A percentile compares a stretch with the other conserved stretches of the same genome.
Evolutionary conservation across 2,113 vertebrate species (phyloP).

Genomic region (Penelope pileata): DNA sequence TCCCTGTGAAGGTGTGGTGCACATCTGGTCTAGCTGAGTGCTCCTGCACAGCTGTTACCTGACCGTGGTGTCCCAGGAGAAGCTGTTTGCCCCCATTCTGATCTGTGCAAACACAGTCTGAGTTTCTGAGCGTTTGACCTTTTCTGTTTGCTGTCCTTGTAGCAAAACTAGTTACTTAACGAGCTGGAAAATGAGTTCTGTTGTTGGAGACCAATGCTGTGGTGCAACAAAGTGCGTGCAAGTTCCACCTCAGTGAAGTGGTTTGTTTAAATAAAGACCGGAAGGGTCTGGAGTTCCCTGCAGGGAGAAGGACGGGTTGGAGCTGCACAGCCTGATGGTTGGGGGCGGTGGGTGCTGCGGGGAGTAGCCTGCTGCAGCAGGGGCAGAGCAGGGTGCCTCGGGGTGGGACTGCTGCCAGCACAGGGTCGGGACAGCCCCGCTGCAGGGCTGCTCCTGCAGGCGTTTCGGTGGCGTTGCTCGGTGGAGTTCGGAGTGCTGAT

Average conservation of each 20-base stretch:
- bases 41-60: background rate
- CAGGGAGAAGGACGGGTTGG: background rate
- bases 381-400: background rate
- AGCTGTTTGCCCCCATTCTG: background rate
- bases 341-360: background rate
- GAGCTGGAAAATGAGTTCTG: background rate
- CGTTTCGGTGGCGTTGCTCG: rapidly evolving
- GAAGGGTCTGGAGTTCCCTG: background rate
- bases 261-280: background rate
- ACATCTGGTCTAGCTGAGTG: background rate
- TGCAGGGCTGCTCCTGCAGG: rapidly evolving
- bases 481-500: rapidly evolving
- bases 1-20: background rate
- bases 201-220: background rate
- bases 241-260: rapidly evolving
- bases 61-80: background rate
- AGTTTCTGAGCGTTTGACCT: background rate
- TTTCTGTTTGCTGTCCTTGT: background rate
- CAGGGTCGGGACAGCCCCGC: background rate
- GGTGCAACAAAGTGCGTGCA: background rate
- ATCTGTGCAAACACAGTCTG: background rate
- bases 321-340: background rate
- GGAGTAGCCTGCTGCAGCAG: background rate
- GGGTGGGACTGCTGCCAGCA: background rate
- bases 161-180: background rate